Conservation (phyloP, 2,888 invertebrate species). For the Carabus problematicus region DNA sequence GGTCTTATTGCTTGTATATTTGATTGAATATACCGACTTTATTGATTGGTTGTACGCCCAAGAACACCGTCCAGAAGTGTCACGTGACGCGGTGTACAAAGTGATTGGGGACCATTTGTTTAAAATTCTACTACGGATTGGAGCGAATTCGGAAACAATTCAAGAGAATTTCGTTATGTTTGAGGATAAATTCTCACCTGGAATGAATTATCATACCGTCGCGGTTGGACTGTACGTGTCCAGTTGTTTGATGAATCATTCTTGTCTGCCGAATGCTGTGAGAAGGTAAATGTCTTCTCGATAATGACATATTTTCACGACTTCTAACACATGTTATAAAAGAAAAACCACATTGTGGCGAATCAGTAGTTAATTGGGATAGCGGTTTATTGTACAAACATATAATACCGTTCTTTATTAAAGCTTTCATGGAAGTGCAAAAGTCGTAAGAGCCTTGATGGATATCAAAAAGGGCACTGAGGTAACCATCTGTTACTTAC, state of each 20-base stretch:
- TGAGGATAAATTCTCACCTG: not conserved
- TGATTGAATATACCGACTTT: constrained; percentile 17
- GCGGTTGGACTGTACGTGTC: constrained; percentile 15
- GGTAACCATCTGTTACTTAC: constrained; percentile 11
- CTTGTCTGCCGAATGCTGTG: constrained; percentile 18
- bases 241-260: constrained; percentile 20
- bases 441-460: constrained; percentile 5
- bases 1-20: constrained; percentile 12
- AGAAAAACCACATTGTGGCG: no score
- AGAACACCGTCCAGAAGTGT: constrained; percentile 20
- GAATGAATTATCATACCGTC: constrained; percentile 1
- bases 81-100: constrained; percentile 8
- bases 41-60: constrained; percentile 23
- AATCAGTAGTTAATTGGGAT: no score
- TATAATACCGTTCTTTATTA: no score
- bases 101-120: constrained; percentile 15
- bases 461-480: constrained; percentile 12
- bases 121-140: constrained; percentile 16
- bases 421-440: constrained; percentile 4
- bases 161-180: not conserved
- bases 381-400: no score
- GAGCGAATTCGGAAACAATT: not conserved
- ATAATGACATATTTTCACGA: no score
- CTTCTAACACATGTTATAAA: no score
- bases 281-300: constrained; percentile 16